Conservation (phyloP, 2,113 vertebrate genomes). For the Ardeotis arabs region DNA sequence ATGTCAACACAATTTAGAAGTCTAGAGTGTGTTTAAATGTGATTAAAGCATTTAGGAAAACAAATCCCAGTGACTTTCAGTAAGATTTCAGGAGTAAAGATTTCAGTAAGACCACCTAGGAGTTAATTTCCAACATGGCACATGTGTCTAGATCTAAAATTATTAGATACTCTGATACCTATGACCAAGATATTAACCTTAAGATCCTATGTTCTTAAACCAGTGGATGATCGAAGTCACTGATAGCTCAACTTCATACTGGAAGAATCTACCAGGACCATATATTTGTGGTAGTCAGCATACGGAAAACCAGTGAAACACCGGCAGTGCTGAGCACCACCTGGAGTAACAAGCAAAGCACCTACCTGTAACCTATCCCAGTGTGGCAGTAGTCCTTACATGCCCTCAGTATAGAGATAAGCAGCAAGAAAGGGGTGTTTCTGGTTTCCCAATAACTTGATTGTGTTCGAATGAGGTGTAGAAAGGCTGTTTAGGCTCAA, state of each 20-base stretch:
- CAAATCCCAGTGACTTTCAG: neutral
- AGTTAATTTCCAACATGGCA: neutral
- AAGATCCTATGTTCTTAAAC: neutral
- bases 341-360: neutral
- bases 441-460: neutral
- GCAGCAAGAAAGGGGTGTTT: neutral
- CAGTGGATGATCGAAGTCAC: neutral
- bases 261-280: neutral
- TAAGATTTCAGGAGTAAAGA: neutral
- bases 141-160: neutral
- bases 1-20: neutral
- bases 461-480: neutral
- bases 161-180: neutral
- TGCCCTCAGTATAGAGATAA: rapidly evolving
- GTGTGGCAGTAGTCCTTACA: neutral
- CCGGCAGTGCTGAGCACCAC: neutral
- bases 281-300: neutral
- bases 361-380: neutral
- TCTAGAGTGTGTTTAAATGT: neutral
- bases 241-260: neutral
- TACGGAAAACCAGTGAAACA: neutral
- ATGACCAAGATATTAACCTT: neutral
- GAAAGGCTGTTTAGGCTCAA: neutral
- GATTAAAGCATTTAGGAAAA: neutral
- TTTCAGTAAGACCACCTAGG: neutral